These are phyloP conservation scores for Hypotaenidia philippensis DNA, from an alignment of 2,797 vertebrate genomes.

Conservation along the genomic window DNA sequence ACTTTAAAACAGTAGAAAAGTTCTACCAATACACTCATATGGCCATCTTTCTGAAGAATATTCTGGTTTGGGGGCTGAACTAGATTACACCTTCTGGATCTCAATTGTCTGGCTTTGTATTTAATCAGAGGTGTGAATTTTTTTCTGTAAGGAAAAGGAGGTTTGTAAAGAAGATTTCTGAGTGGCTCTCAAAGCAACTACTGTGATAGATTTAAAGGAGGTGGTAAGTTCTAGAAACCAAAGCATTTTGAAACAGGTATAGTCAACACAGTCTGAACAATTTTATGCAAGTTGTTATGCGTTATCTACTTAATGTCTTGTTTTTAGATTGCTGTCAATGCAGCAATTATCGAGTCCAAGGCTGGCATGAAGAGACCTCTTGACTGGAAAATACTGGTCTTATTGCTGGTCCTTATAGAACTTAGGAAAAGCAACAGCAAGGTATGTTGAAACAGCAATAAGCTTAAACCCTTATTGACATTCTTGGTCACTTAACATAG, in stretches of 20 bases:
- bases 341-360: background rate
- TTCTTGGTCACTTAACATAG: conserved; percentile 33
- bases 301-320: background rate
- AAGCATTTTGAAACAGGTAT: conserved; percentile 5
- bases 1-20: background rate
- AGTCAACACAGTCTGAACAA: background rate
- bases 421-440: conserved; percentile 38
- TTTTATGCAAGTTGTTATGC: background rate
- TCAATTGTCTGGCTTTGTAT: conserved; percentile 34
- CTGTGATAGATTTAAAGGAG: background rate
- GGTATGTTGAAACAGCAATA: conserved; percentile 25
- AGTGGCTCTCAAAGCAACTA: background rate
- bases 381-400: background rate
- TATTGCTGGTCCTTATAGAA: conserved; percentile 42
- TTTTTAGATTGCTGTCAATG: background rate
- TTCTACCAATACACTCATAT: background rate
- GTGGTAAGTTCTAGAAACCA: background rate
- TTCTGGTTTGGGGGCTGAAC: background rate
- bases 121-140: conserved; percentile 10
- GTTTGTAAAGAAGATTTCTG: conserved; percentile 7
- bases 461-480: background rate
- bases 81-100: background rate
- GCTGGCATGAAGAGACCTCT: background rate
- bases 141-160: conserved; percentile 46
- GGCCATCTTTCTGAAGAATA: background rate